Evolutionary conservation across 2,888 invertebrate genomes (phyloP).

Genomic region (Podabrus alpinus): DNA sequence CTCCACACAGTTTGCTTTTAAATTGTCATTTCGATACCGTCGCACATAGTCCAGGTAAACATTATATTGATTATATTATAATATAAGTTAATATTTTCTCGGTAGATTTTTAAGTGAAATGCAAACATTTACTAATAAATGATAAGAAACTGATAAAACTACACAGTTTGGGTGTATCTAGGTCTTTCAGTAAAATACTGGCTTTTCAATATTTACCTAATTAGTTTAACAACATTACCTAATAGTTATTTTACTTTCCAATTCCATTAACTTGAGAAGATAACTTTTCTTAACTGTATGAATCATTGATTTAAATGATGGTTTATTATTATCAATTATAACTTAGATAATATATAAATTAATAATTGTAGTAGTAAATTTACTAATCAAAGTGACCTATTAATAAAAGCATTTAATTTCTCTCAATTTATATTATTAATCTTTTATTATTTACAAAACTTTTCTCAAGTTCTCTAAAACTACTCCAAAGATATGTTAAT

Average conservation of each 20-base stretch:
- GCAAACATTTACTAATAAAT: neutral
- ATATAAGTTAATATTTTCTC: slow-evolving; percentile 6
- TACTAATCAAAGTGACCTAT: neutral
- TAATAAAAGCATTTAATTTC: neutral
- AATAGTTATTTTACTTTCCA: too few species aligned
- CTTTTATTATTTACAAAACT: neutral
- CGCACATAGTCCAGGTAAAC: slow-evolving; percentile 71
- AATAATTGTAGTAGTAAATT: neutral
- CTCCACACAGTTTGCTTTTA: slow-evolving; percentile 65
- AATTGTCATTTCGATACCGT: slow-evolving; percentile 82
- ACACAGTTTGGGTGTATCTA: neutral
- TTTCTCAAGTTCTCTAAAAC: neutral
- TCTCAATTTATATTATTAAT: neutral
- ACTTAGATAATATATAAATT: neutral
- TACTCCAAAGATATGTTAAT: neutral
- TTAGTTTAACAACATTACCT: too few species aligned
- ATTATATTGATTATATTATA: too few species aligned
- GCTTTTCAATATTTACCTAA: neutral
- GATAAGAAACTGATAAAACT: neutral
- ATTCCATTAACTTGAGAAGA: too few species aligned
- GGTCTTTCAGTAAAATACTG: neutral
- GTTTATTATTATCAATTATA: neutral
- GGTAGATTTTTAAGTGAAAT: neutral
- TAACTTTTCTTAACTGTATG: neutral
- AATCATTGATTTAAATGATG: neutral